Evolutionary conservation across 1,140 invertebrate species (phyloP).

Genomic region (Drosophila tani): DNA sequence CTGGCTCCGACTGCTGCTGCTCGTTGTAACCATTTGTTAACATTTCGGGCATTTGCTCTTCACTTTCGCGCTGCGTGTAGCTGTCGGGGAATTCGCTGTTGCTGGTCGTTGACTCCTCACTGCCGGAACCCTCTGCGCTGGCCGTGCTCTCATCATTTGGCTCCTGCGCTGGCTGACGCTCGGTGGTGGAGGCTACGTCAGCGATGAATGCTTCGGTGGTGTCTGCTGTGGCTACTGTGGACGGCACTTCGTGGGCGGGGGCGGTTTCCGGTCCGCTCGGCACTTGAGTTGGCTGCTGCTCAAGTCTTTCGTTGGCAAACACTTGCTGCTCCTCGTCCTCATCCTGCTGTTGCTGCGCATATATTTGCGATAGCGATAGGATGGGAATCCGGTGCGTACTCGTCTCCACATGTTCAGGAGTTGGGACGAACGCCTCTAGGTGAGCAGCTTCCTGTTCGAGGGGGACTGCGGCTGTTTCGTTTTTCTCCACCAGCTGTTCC

Average conservation of each 20-base stretch:
- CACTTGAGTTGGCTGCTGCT: conserved; percentile 45
- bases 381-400: conserved; percentile 55
- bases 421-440: conserved; percentile 14
- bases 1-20: conserved; percentile 38
- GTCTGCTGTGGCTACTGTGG: conserved; percentile 2
- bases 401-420: conserved; percentile 26
- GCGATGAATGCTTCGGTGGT: conserved; percentile 16
- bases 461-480: conserved; percentile 21
- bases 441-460: conserved; percentile 50
- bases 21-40: conserved; percentile 73
- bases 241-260: neutral
- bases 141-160: conserved; percentile 39
- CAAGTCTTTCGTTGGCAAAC: conserved; percentile 50
- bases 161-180: conserved; percentile 7
- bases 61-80: conserved; percentile 38
- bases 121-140: conserved; percentile 30
- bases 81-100: conserved; percentile 15
- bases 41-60: conserved; percentile 70
- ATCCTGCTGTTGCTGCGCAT: conserved; percentile 76
- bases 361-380: conserved; percentile 76
- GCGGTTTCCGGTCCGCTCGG: conserved; percentile 44
- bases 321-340: conserved; percentile 63
- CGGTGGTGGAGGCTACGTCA: conserved; percentile 19
- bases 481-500: conserved; percentile 11
- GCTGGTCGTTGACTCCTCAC: conserved; percentile 42